phyloP scores from a whole-genome alignment of 2,113 vertebrate genomes.

The Mastomys coucha region DNA sequence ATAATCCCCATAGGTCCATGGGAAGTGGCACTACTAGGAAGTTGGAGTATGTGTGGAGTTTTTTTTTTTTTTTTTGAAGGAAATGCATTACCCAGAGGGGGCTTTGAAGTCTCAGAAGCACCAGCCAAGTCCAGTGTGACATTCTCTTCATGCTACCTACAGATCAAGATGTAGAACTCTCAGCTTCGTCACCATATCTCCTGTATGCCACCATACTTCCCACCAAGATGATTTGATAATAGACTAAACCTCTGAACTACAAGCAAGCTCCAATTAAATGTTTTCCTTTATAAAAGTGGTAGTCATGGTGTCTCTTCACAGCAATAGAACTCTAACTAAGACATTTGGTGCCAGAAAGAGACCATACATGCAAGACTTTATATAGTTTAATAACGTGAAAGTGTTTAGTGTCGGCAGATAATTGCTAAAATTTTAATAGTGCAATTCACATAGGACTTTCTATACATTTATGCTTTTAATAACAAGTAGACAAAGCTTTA shows the following conservation, averaged over 20 bases:
- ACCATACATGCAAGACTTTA: not conserved
- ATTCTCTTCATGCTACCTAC: too few relatives aligned
- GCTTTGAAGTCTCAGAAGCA: not conserved
- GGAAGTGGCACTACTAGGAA: not conserved
- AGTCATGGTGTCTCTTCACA: not conserved
- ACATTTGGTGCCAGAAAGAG: not conserved
- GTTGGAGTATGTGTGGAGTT: not conserved
- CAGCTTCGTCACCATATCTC: not conserved
- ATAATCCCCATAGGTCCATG: not conserved
- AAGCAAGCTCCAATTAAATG: not conserved
- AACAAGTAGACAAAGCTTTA: not conserved
- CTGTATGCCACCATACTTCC: not conserved
- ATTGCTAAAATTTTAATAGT: not conserved
- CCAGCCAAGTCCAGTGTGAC: not conserved
- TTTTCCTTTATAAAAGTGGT: not conserved
- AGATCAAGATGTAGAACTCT: too few relatives aligned
- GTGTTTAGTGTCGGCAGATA: not conserved
- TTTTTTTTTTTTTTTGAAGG: not conserved
- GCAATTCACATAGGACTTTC: not conserved
- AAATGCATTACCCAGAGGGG: not conserved
- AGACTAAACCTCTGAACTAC: not conserved
- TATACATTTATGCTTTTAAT: not conserved
- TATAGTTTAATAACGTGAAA: not conserved
- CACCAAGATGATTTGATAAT: not conserved
- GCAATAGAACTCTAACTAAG: not conserved